These are phyloP conservation scores for Gambusia holbrooki DNA, from an alignment of 2,113 vertebrate genomes.

Conservation along the genomic window DNA sequence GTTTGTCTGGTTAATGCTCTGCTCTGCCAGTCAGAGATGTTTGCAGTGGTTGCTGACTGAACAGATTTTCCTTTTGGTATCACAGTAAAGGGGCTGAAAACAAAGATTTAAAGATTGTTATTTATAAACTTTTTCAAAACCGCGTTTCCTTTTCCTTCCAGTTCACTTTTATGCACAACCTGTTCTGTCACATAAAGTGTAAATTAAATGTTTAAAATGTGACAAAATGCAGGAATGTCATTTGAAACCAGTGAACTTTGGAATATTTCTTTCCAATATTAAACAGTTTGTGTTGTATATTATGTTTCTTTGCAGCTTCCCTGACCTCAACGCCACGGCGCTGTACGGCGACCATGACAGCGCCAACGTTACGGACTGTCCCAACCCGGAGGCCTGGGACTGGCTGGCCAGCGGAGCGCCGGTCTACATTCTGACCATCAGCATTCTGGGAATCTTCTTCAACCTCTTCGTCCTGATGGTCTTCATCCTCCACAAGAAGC, in stretches of 20 bases:
- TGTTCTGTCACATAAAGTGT: no score
- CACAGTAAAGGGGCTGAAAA: no score
- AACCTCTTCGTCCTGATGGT: slow-evolving; percentile 89
- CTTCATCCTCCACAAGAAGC: slow-evolving; percentile 88
- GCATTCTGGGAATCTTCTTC: slow-evolving; percentile 82
- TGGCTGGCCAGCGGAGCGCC: slow-evolving; percentile 82
- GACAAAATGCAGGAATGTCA: no score
- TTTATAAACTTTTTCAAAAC: no score
- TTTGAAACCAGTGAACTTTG: background rate
- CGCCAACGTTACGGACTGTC: slow-evolving; percentile 64
- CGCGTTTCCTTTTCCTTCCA: no score
- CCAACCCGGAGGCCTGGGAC: slow-evolving; percentile 43
- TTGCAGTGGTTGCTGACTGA: no score
- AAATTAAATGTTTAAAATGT: no score
- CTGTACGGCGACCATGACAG: slow-evolving; percentile 35
- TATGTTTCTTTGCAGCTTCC: slow-evolving; percentile 41
- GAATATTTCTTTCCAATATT: background rate
- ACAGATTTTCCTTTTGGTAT: no score
- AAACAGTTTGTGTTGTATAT: background rate
- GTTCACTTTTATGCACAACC: no score
- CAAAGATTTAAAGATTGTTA: no score
- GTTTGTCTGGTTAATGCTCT: no score
- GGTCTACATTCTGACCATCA: slow-evolving; percentile 85
- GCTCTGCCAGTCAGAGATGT: no score
- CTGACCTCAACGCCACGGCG: slow-evolving; percentile 33